Conservation (phyloP, 2,797 vertebrate species). For the Microctenopoma steveboyesi region DNA sequence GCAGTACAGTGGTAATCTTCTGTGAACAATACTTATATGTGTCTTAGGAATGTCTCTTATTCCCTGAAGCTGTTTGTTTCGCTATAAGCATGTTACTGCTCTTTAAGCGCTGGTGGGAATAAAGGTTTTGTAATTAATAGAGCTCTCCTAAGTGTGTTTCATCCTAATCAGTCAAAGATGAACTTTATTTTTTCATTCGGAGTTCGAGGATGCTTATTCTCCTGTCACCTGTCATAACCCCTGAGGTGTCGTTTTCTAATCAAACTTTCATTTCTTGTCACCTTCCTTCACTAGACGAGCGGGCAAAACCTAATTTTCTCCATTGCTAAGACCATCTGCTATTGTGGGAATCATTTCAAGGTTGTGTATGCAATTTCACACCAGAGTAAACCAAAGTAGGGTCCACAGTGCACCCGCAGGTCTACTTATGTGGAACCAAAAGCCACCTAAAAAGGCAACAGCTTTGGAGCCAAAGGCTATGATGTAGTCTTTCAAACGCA, state of each 20-base stretch:
- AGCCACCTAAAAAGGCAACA: slow-evolving; percentile 62
- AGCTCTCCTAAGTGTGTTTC: not conserved
- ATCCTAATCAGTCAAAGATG: slow-evolving; percentile 39
- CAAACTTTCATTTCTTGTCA: slow-evolving; percentile 71
- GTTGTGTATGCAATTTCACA: slow-evolving; percentile 82
- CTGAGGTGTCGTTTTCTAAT: slow-evolving; percentile 68
- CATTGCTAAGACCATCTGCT: slow-evolving; percentile 73
- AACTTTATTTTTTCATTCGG: slow-evolving; percentile 17
- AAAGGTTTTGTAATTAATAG: slow-evolving; percentile 24
- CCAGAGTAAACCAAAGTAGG: slow-evolving; percentile 70
- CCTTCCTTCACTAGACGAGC: slow-evolving; percentile 63
- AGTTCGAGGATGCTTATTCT: slow-evolving; percentile 30
- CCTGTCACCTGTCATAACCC: slow-evolving; percentile 38
- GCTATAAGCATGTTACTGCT: not conserved
- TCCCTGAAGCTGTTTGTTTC: not conserved
- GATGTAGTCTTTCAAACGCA: slow-evolving; percentile 41
- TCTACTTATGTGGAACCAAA: slow-evolving; percentile 69
- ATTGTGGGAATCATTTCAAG: slow-evolving; percentile 82
- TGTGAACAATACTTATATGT: not conserved
- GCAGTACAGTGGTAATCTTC: not conserved
- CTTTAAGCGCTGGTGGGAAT: not conserved
- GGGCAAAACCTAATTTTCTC: slow-evolving; percentile 63
- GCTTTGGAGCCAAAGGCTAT: slow-evolving; percentile 32
- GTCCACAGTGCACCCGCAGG: slow-evolving; percentile 67
- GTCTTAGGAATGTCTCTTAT: not conserved